Evolutionary conservation across 2,113 vertebrate genomes (phyloP).

Genomic region (Rousettus leschenaultii): DNA sequence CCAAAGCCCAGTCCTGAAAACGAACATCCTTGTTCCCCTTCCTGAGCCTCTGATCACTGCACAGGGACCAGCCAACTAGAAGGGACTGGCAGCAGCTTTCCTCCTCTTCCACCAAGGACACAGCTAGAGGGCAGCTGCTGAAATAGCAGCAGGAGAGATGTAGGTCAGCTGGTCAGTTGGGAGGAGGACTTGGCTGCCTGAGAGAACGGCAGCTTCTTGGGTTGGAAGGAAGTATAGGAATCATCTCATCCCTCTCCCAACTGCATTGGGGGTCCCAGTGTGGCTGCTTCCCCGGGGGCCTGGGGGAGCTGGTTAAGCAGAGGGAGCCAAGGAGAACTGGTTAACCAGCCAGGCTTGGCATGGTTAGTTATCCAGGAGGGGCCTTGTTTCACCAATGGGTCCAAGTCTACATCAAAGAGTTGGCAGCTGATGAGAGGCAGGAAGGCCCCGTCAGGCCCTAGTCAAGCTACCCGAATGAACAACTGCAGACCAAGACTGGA

Average conservation of each 20-base stretch:
- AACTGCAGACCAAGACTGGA: constrained; percentile 27
- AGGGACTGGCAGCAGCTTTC: not conserved
- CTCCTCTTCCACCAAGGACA: constrained; percentile 9
- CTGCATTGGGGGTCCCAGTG: not conserved
- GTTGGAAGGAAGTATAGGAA: not conserved
- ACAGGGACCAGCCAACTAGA: not conserved
- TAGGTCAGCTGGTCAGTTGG: constrained; percentile 49
- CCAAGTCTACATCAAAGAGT: not conserved
- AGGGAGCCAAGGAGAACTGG: not conserved
- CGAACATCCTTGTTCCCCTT: not conserved
- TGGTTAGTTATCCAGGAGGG: not conserved
- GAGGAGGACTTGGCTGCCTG: not conserved
- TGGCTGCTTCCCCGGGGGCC: not conserved
- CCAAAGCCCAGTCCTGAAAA: not conserved
- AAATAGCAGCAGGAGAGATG: constrained; percentile 9
- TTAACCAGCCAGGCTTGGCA: not conserved
- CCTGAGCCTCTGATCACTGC: not conserved
- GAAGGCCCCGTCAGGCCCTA: not conserved
- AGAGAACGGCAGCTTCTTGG: not conserved
- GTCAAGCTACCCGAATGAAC: not conserved
- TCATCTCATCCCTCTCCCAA: not conserved
- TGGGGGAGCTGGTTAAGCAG: not conserved
- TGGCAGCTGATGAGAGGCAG: constrained; percentile 32
- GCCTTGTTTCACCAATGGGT: not conserved
- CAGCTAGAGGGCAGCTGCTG: not conserved